phyloP scores from a whole-genome alignment of 2,113 vertebrate genomes.

The Empidonax traillii region DNA sequence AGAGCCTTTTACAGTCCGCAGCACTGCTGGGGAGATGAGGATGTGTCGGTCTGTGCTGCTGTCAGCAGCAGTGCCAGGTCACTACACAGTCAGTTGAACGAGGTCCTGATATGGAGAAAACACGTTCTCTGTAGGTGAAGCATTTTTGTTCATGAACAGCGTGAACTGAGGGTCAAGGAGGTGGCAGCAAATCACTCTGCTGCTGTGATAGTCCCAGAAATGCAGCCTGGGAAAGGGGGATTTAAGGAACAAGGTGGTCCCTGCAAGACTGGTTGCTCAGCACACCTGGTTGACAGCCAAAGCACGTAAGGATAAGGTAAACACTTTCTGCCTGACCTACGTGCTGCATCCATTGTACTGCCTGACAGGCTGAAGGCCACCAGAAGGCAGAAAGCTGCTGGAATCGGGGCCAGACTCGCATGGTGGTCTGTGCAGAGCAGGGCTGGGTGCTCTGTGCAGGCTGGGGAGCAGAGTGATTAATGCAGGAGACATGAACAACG shows the following conservation, averaged over 20 bases:
- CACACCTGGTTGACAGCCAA: not conserved
- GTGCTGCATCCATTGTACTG: not conserved
- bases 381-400: not conserved
- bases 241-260: not conserved
- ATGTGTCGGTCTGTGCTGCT: not conserved
- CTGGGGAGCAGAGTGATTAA: not conserved
- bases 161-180: not conserved
- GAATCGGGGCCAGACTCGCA: rapidly evolving
- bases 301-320: not conserved
- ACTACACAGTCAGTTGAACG: not conserved
- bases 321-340: not conserved
- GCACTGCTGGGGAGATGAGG: not conserved
- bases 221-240: not conserved
- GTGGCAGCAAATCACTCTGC: not conserved
- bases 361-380: not conserved
- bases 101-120: not conserved
- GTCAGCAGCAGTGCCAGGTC: not conserved
- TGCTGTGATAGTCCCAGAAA: not conserved
- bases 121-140: not conserved
- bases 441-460: not conserved
- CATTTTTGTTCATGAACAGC: not conserved
- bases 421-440: not conserved
- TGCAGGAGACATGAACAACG: not conserved
- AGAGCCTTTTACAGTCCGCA: not conserved
- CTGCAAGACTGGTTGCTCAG: not conserved